phyloP scores from a whole-genome alignment of 2,113 vertebrate genomes.

The Seriola dumerili region DNA sequence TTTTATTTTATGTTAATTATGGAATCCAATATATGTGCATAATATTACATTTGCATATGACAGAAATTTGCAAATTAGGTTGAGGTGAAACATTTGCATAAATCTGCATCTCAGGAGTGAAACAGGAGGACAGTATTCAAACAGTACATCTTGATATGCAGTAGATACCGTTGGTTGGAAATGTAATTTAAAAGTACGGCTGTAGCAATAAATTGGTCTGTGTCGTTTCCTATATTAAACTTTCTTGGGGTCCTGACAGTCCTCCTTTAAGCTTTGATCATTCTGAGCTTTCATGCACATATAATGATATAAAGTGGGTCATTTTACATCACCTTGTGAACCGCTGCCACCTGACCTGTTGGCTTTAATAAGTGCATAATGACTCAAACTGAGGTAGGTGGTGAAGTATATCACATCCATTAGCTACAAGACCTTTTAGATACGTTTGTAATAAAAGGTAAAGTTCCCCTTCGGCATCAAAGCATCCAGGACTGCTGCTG shows the following conservation, averaged over 20 bases:
- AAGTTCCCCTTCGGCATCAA: not conserved
- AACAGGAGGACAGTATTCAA: not conserved
- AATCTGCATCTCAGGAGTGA: not conserved
- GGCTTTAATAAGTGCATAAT: not conserved
- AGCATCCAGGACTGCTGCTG: not conserved
- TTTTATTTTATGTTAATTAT: too few relatives aligned
- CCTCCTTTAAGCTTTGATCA: not conserved
- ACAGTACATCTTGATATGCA: not conserved
- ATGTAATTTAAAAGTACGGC: not conserved
- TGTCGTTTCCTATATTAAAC: not conserved
- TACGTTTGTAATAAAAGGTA: not conserved
- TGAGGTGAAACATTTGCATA: constrained; percentile 8
- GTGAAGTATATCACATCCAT: not conserved
- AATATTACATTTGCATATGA: too few relatives aligned
- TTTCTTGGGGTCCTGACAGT: not conserved
- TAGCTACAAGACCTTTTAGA: not conserved
- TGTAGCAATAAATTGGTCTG: not conserved
- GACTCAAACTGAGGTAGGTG: not conserved
- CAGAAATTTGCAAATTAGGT: not conserved
- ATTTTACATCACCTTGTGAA: not conserved
- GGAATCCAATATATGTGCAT: too few relatives aligned
- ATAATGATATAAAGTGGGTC: not conserved
- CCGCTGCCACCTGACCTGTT: not conserved
- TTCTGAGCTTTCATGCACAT: not conserved
- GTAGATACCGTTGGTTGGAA: not conserved